Base-by-base conservation (phyloP, 2,888 invertebrate species). In the Drosophila mettleri region DNA sequence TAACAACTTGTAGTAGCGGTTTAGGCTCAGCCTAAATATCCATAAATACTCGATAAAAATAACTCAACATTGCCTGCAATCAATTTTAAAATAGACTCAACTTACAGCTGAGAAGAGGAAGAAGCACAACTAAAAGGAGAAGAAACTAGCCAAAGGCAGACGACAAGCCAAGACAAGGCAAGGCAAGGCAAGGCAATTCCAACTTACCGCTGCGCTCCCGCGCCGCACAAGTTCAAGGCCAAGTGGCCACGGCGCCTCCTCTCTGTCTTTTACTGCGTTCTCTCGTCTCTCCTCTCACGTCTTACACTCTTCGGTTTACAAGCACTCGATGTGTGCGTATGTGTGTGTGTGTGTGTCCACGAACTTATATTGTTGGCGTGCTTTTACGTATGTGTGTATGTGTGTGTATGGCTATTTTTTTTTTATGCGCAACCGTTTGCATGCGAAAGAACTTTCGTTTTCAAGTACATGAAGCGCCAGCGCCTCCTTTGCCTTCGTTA, bases 371-470 rank as follows among this genome's bases (percentile, higher is more conserved):
- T 65, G 34, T 41, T 45, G 36, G 41, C 61, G 33, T 41, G 52
- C 58, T 24, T 39, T 7, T 39, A 9, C 39, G 4, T 36, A 0
- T 39, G 1, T 22, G 10, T 45, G 12, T 63, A 36, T 61, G 43
- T 39, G 46, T 60, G 34, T 57, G 36, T 60, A 14, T 43, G 38
- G 14, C 53, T 63, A 33, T 58, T 62, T 53, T 39, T 72, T 72
- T 60, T 71, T 71, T 76, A 67, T 77, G 70, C 70, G 46, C 71
- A 49, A 54, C 54, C 65, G 61, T 73, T 74, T 64, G 63, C 62
- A 85, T 76, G 86, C 72, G 60, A 78, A 88, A 88, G 87, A 85
- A 85, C 85, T 85, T 85, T 85, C 84, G 88, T 88, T 85, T 85
- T 85, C 86, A 74, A 73, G 77, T 78, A 73, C 58, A 62, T 41